Percentiles rank a stretch among this genome's conserved stretches.
These are phyloP conservation scores for Lordiphosa stackelbergi DNA, from an alignment of 1,140 invertebrate species.

Conservation along the genomic window DNA sequence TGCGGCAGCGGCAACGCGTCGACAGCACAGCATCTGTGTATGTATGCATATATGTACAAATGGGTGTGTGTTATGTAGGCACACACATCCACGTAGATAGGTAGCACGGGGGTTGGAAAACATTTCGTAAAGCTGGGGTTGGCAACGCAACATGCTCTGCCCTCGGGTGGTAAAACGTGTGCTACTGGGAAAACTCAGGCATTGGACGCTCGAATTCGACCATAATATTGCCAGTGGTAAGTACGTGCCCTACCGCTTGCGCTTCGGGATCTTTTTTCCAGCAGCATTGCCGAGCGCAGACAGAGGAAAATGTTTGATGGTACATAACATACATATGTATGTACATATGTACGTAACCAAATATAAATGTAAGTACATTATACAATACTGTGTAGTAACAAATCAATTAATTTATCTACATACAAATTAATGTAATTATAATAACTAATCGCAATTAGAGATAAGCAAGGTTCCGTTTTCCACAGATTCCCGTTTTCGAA, in stretches of 20 bases:
- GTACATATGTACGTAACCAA: conserved; percentile 17
- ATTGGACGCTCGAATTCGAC: conserved; percentile 45
- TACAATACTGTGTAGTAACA: not conserved
- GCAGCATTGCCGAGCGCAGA: conserved; percentile 25
- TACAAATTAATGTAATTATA: not conserved
- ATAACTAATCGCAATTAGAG: too few species aligned
- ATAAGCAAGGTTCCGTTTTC: too few species aligned
- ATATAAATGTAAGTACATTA: conserved; percentile 10
- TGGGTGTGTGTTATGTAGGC: conserved; percentile 3
- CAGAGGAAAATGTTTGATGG: conserved; percentile 25
- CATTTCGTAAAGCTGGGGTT: conserved; percentile 58
- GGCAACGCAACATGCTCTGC: conserved; percentile 46
- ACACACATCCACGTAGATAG: conserved; percentile 4
- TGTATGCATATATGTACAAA: conserved; percentile 6
- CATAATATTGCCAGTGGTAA: conserved; percentile 59
- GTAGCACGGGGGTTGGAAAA: conserved; percentile 37
- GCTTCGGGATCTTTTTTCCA: conserved; percentile 55
- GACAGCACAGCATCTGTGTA: conserved; percentile 58
- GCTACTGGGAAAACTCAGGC: conserved; percentile 74
- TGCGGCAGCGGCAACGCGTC: conserved; percentile 55
- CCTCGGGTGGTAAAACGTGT: conserved; percentile 68
- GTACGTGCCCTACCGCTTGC: conserved; percentile 52
- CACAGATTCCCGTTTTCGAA: too few species aligned
- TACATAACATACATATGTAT: conserved; percentile 23
- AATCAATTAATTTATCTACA: too few species aligned